Evolutionary conservation across 2,888 invertebrate genomes (phyloP), one percentile per base, ranked within the genome.

Genomic region (Macaria notata): DNA sequence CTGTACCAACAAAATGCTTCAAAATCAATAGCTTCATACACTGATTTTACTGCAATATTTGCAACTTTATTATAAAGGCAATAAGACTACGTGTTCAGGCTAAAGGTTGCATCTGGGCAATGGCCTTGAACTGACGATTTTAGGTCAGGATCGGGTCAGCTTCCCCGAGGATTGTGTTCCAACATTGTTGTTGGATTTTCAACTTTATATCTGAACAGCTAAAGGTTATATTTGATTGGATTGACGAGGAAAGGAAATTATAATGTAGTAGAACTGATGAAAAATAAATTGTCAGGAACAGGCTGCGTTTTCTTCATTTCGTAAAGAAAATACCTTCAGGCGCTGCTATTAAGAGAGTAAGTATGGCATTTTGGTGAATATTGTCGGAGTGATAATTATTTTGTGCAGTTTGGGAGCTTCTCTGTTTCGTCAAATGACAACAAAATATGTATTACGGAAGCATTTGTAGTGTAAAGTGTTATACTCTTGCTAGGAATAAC

Each of bases 121-220:
- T 60, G 64, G 31, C 75, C 74, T 71, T 76, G 73, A 76, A 75
- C 73, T 73, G 65, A 44, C 62, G 58, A 65, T 71, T 70, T 70
- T 72, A 68, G 76, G 76, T 76, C 76, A 75, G 65, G 68, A 62
- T 61, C 58, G 62, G 72, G 73, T 68, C 73, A 67, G 68, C 65
- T 63, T 66, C 68, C 64, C 61, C 55, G 63, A 51, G 52, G n/a
- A 49, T n/a, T 50, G 51, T 9, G 31, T 38, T 3, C 39, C 29
- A 52, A 51, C n/a, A 29, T 5, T 36, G 33, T 6, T 36, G 4
- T 46, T 9, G 1, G 4, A 38, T 41, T 58, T 38, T 54, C 5
- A 49, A 49, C 57, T 43, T 44, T 58, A 52, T 43, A 31, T 3
- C 4, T 3, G 29, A 4, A 3, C 0, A 0, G 3, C 43, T 19